phyloP scores from a whole-genome alignment of 2,888 invertebrate species.

The Nephrotoma flavescens region DNA sequence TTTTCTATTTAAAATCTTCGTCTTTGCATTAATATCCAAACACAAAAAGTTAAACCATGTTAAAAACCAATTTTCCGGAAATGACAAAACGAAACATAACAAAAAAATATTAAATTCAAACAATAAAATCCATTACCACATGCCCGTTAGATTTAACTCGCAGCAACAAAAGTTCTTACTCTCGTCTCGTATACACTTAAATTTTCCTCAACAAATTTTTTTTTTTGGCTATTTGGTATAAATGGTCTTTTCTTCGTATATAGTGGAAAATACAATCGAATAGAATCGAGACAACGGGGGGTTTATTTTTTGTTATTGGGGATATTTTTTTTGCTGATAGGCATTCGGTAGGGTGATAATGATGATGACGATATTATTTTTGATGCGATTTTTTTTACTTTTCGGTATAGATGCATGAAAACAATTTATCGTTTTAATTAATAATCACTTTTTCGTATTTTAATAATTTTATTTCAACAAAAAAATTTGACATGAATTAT shows the following conservation, averaged over 20 bases:
- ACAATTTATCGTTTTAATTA: neutral
- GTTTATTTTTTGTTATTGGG: neutral
- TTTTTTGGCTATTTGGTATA: neutral
- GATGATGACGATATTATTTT: neutral
- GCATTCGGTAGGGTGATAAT: neutral
- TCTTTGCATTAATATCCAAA: no score
- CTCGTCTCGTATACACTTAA: neutral
- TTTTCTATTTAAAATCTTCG: neutral
- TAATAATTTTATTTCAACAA: neutral
- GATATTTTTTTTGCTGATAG: neutral
- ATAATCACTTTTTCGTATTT: neutral
- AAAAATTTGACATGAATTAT: neutral
- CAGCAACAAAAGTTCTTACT: neutral
- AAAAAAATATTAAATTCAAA: neutral
- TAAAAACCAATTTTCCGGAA: neutral
- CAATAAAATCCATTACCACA: neutral
- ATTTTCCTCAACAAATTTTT: neutral
- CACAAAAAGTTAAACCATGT: no score
- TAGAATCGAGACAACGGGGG: neutral
- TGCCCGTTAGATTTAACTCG: neutral
- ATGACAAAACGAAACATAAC: neutral
- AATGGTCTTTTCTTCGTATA: neutral
- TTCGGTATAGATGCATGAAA: neutral
- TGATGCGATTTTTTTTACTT: neutral
- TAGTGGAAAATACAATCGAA: neutral